Evolutionary conservation across 2,888 invertebrate genomes (phyloP).

Genomic region (Pelosia muscerda): DNA sequence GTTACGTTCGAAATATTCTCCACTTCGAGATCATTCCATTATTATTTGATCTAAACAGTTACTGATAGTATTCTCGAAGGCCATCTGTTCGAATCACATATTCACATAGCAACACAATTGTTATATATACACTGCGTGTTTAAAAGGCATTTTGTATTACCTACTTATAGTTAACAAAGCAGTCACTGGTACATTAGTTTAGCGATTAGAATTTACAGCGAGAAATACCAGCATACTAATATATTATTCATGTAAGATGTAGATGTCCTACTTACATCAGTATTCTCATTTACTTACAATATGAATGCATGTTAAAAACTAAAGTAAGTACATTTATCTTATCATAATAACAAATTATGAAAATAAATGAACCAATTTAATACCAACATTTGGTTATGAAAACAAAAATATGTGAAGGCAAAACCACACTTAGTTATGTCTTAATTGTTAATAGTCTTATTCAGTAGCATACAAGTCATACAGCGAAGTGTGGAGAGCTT

Average conservation of each 20-base stretch:
- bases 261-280: conserved; percentile 14
- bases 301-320: conserved; percentile 20
- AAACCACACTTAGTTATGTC: neutral
- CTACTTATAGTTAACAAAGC: conserved; percentile 30
- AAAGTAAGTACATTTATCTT: conserved; percentile 37
- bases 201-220: conserved; percentile 4
- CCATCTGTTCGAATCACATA: conserved; percentile 23
- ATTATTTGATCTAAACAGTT: conserved; percentile 26
- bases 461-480: no score
- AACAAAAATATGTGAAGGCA: conserved; percentile 12
- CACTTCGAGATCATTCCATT: conserved; percentile 28
- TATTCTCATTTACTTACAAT: conserved; percentile 5
- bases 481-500: no score
- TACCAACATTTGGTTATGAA: conserved; percentile 34
- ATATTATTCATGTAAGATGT: conserved; percentile 24
- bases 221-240: conserved; percentile 25
- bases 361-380: conserved; percentile 20
- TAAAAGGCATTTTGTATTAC: conserved; percentile 29
- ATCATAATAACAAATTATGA: conserved; percentile 25
- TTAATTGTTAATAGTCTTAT: no score
- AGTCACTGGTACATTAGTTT: conserved; percentile 25
- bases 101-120: conserved; percentile 19
- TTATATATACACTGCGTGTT: conserved; percentile 29
- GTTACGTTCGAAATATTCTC: conserved; percentile 11
- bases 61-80: conserved; percentile 34